Evolutionary conservation across 2,113 vertebrate species (phyloP), one percentile per base, ranked within the genome.

Genomic region (Cottus gobio): DNA sequence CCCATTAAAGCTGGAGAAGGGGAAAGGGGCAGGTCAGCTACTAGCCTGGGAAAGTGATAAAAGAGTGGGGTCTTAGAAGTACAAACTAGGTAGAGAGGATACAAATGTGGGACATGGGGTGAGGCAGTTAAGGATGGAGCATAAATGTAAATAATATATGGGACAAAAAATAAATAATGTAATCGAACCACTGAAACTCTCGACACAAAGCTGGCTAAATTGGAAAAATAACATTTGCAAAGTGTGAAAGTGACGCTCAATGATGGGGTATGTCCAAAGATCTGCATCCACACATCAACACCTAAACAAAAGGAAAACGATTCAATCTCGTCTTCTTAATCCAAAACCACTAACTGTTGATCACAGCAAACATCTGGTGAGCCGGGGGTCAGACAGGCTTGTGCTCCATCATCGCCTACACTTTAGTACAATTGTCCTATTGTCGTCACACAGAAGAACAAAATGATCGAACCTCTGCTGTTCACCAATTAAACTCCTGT

Each of bases 11-110:
- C 28, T 9, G 10, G 31, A 30, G 58, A n/a, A 52, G 52, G 22
- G 39, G 74, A n/a, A 52, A 30, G 74, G 34, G 7, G 44, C 36
- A 65, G 75, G 82, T 57, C 71, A 56, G 54, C 8, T 50, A 36
- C 22, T 1, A 12, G 2, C 68, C 75, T 85, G 86, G 70, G 82
- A 83, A 79, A 65, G 74, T 39, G 79, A 74, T 71, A 72, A 80
- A 82, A 76, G 44, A 73, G 68, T 48, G 31, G 13, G 31, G 63
- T 62, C 63, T 75, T 67, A 60, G 44, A 58, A 69, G 24, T 13
- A 12, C 50, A 20, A 52, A 69, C 54, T 28, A 71, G 79, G 65
- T 81, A 42, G 65, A 52, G 61, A 44, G 22, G 79, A 82, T 71
- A 12, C 24, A 77, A 79, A 73, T 58, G 71, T 56, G 56, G 62